A percentile compares a stretch with the other conserved stretches of the same genome.
Evolutionary conservation across 2,113 vertebrate species (phyloP).

Genomic region (Hemibagrus wyckioides): DNA sequence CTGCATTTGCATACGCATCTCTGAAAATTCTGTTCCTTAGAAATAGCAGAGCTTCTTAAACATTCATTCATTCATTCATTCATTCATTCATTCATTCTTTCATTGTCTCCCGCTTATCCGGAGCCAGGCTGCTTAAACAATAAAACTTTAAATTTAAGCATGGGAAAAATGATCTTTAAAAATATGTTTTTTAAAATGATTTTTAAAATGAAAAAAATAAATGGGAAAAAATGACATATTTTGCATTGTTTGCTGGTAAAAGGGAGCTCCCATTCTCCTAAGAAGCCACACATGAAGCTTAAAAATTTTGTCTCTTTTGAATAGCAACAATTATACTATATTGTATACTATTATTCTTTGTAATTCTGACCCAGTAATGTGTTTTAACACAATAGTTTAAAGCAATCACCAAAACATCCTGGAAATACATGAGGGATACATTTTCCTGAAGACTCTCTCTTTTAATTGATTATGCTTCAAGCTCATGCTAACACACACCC

Average conservation of each 20-base stretch:
- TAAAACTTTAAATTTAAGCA: slow-evolving; percentile 1
- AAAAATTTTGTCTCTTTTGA: slow-evolving; percentile 52
- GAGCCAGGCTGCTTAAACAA: not conserved
- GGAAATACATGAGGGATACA: slow-evolving; percentile 68
- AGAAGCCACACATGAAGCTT: not conserved
- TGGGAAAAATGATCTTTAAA: too few species aligned
- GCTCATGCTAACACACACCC: too few species aligned
- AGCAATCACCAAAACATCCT: slow-evolving; percentile 68
- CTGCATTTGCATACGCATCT: too few species aligned
- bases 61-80: too few species aligned
- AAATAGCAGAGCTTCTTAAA: too few species aligned
- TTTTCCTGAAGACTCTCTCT: slow-evolving; percentile 59
- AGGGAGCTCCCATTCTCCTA: not conserved
- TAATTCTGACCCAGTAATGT: slow-evolving; percentile 59
- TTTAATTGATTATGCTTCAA: slow-evolving; percentile 95
- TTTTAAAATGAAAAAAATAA: not conserved
- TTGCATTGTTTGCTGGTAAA: slow-evolving; percentile 14
- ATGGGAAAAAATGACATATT: not conserved
- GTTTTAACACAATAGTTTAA: slow-evolving; percentile 58
- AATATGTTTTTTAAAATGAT: too few species aligned
- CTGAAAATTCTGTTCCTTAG: too few species aligned
- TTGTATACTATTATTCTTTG: too few species aligned
- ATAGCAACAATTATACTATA: slow-evolving; percentile 52
- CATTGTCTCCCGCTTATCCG: too few species aligned
- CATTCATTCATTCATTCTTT: too few species aligned